A percentile compares a stretch with the other conserved stretches of the same genome.
phyloP scores from a whole-genome alignment of 2,888 invertebrate species.

The Argyresthia goedartella region DNA sequence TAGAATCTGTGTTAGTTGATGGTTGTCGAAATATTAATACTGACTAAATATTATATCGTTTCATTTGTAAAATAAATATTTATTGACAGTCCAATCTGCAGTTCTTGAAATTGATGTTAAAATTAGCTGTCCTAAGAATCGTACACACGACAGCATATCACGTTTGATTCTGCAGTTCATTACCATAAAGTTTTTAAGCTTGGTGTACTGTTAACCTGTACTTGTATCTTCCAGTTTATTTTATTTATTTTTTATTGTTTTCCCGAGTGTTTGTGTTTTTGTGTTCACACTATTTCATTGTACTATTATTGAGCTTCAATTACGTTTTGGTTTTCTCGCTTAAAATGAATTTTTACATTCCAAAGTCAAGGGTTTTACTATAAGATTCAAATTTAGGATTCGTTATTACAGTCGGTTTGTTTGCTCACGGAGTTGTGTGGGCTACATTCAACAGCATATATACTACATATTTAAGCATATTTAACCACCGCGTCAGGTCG shows the following conservation, averaged over 20 bases:
- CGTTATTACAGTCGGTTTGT: conserved; percentile 26
- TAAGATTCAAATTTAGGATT: conserved; percentile 18
- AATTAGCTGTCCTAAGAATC: conserved; percentile 15
- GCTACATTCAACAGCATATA: conserved; percentile 20
- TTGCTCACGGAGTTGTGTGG: conserved; percentile 25
- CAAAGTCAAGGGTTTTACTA: conserved; percentile 25
- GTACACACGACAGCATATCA: background rate
- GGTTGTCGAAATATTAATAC: conserved; percentile 36
- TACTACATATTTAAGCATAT: background rate
- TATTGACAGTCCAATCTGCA: conserved; percentile 26
- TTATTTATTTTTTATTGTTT: conserved; percentile 19
- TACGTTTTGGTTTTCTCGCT: conserved; percentile 3
- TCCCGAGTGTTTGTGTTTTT: conserved; percentile 6
- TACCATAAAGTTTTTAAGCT: background rate
- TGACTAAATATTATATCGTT: conserved; percentile 35
- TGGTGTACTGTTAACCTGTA: background rate
- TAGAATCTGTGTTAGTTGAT: conserved; percentile 44
- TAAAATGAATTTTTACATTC: conserved; percentile 27
- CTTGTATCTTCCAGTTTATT: conserved; percentile 2
- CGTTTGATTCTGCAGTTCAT: background rate
- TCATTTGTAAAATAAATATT: conserved; percentile 23
- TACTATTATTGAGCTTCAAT: conserved; percentile 7
- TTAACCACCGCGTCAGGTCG: too few species aligned
- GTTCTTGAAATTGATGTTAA: conserved; percentile 21
- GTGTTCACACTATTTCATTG: conserved; percentile 4